phyloP scores from a whole-genome alignment of 2,797 vertebrate genomes.

The Anabacerthia variegaticeps region DNA sequence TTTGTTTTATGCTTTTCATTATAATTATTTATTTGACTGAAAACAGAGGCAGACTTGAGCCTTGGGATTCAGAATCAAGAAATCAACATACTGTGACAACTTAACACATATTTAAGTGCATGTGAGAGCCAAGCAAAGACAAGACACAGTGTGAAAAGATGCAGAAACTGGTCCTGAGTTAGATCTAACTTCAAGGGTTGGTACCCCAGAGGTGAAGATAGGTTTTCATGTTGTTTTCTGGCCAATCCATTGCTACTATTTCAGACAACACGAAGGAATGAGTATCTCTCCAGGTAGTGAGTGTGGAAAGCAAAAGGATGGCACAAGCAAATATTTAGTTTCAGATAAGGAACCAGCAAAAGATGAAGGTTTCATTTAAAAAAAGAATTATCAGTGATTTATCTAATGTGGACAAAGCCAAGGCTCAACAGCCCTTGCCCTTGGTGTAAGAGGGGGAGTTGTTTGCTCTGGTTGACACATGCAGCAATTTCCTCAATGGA shows the following conservation, averaged over 20 bases:
- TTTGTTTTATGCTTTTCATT: background rate
- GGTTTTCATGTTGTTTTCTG: background rate
- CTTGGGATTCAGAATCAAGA: background rate
- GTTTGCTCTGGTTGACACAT: background rate
- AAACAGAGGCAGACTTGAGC: background rate
- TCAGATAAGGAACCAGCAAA: background rate
- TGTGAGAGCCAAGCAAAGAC: background rate
- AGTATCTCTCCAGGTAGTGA: background rate
- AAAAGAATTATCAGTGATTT: background rate
- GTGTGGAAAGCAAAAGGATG: background rate
- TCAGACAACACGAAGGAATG: rapidly evolving
- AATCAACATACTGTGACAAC: background rate
- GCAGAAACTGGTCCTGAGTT: background rate
- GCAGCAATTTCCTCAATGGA: background rate
- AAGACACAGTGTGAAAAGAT: background rate
- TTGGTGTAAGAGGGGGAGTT: too few relatives aligned
- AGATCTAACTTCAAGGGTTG: background rate
- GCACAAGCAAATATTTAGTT: background rate
- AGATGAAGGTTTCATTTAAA: background rate
- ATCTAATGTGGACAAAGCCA: background rate
- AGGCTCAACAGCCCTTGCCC: background rate
- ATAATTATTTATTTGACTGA: background rate
- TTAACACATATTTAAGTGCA: background rate
- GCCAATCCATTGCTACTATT: background rate
- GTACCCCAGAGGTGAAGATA: background rate